Percentiles rank a stretch among this genome's conserved stretches.
Conservation (phyloP, 2,113 vertebrate genomes). For the Eurystomus gularis region DNA sequence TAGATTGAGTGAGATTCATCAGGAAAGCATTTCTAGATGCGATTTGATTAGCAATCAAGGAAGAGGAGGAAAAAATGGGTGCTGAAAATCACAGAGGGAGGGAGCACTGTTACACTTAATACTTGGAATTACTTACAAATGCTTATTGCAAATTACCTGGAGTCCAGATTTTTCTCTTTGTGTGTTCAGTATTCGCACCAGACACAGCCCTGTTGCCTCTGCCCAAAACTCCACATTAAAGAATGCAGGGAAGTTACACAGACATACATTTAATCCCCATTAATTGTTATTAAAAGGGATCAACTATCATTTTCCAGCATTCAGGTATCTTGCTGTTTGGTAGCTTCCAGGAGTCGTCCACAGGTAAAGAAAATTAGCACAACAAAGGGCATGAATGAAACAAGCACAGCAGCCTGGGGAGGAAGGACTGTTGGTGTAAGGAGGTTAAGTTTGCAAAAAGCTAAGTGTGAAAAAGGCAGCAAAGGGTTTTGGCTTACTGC, state of each 20-base stretch:
- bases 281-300: background rate
- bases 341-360: background rate
- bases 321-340: background rate
- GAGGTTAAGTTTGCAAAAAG: background rate
- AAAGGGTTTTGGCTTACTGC: background rate
- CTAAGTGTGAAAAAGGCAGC: background rate
- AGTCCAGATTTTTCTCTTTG: background rate
- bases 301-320: background rate
- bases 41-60: conserved; percentile 46
- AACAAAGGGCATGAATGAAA: background rate
- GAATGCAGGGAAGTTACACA: background rate
- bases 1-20: background rate
- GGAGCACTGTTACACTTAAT: background rate
- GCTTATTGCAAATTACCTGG: background rate
- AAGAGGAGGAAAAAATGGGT: background rate
- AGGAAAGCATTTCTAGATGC: background rate
- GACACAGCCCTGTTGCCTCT: background rate
- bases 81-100: background rate
- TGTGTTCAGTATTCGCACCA: background rate
- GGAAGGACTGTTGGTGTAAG: no score
- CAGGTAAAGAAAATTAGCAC: background rate
- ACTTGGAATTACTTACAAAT: background rate
- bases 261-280: background rate
- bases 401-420: background rate
- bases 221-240: background rate